Conservation (phyloP, 2,797 vertebrate species). For the Artibeus jamaicensis region DNA sequence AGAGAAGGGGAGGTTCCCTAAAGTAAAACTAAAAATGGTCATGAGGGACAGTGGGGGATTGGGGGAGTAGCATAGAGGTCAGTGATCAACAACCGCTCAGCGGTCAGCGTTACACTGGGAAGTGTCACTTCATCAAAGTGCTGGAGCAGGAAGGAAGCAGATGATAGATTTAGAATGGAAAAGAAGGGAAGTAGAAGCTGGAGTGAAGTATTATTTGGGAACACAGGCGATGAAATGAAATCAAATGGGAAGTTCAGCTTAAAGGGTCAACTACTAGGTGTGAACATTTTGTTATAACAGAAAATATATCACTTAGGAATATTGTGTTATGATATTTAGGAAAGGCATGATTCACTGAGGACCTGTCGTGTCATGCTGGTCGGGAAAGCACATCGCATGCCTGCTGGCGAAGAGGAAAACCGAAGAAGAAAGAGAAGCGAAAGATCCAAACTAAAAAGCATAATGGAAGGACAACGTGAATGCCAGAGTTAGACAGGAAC, state of each 20-base stretch:
- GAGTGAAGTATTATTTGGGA: neutral
- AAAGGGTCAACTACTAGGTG: neutral
- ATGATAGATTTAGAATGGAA: neutral
- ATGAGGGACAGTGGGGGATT: neutral
- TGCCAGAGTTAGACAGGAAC: neutral
- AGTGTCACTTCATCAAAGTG: neutral
- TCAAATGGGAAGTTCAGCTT: neutral
- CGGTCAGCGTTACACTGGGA: neutral
- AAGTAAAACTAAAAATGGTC: neutral
- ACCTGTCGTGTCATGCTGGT: neutral
- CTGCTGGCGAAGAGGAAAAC: neutral
- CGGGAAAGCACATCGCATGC: neutral
- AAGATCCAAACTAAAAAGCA: neutral
- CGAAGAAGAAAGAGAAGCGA: neutral
- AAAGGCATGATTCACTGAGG: neutral
- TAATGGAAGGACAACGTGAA: neutral
- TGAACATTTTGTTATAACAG: neutral
- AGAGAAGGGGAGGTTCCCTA: neutral
- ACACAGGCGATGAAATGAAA: neutral
- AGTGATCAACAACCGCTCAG: neutral
- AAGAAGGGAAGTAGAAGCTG: neutral
- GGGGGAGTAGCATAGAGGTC: neutral
- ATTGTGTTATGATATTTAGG: neutral
- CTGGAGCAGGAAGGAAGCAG: neutral
- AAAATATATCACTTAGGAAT: neutral